These are phyloP conservation scores for Aurelia sp. DNA, from an alignment of 30 jellyfish, hydroid and myxozoan species.

Conservation along the genomic window DNA sequence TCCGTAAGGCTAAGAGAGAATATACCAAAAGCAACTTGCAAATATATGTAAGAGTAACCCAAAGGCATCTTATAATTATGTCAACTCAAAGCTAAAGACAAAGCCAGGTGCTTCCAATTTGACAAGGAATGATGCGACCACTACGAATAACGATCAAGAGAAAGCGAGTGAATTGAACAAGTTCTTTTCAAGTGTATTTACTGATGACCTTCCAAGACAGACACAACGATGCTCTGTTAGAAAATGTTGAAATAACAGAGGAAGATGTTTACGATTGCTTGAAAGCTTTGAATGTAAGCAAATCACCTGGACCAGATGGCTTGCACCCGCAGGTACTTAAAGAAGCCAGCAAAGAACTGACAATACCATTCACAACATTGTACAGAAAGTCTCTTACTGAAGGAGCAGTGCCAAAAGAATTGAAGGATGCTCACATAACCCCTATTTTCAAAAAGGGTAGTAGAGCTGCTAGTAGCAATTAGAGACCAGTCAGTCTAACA, in stretches of 20 bases:
- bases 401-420: conserved; percentile 47
- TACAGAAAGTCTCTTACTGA: conserved; percentile 38
- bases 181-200: conserved; percentile 40
- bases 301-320: conserved; percentile 60
- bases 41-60: conserved; percentile 30
- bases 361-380: conserved; percentile 30
- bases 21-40: conserved; percentile 11
- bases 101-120: conserved; percentile 3
- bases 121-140: conserved; percentile 24
- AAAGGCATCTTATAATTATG: conserved; percentile 41
- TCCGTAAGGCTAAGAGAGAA: background rate
- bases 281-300: conserved; percentile 30
- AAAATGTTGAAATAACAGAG: conserved; percentile 36
- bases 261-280: conserved; percentile 5
- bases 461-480: background rate
- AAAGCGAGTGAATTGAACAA: conserved; percentile 30
- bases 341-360: conserved; percentile 50
- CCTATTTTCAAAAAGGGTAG: background rate
- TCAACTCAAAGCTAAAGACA: conserved; percentile 30
- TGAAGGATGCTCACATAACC: conserved; percentile 30
- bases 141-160: conserved; percentile 36
- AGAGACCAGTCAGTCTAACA: conserved; percentile 48
- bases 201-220: conserved; percentile 26
- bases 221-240: conserved; percentile 33
- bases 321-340: conserved; percentile 43